Evolutionary conservation across 2,797 vertebrate genomes (phyloP), one percentile per base, ranked within the genome.

Genomic region (Okamejei kenojei): DNA sequence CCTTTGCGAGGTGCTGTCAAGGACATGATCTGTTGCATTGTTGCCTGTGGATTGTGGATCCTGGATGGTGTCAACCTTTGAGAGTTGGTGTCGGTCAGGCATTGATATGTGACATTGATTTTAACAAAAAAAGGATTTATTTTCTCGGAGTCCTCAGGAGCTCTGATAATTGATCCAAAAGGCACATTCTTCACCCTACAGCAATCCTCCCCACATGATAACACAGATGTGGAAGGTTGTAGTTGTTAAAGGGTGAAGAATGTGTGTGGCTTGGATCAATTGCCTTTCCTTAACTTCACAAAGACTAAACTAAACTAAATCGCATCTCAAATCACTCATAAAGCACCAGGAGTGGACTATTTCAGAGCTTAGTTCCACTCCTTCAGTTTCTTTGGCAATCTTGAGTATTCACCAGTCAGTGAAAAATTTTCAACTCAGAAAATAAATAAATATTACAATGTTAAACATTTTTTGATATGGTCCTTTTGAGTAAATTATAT

Each of bases 331-430:
- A 68, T 88, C n/a, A 88, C 0, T 3, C 32, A 65, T 68, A 17
- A 65, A 68, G 61, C 61, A 65, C 65, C 65, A 15, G 2, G 61
- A 32, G 29, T 65, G 15, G 19, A 88, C 84, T 88, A 21, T 9
- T 88, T 88, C 63, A 88, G n/a, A 88, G 15, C 61, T 45, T 17
- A 68, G 68, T 88, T 68, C n/a, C 84, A 88, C 63, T 88, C n/a
- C 63, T 7, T 79, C 32, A 19, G 15, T 38, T 17, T 79, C 11
- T n/a, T 32, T 78, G 78, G 38, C 38, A 38, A 38, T 35, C 32
- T 79, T 54, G 32, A 79, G 19, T 1, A 35, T 79, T 79, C 77
- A 35, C 32, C 19, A 38, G 32, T 19, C 32, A 38, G 21, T 79
- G 35, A 79, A 78, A 77, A 9, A 78, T 78, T 15, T 4, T 38